Evolutionary conservation across 2,797 vertebrate species (phyloP).

Genomic region (Rhyacichthys aspro): DNA sequence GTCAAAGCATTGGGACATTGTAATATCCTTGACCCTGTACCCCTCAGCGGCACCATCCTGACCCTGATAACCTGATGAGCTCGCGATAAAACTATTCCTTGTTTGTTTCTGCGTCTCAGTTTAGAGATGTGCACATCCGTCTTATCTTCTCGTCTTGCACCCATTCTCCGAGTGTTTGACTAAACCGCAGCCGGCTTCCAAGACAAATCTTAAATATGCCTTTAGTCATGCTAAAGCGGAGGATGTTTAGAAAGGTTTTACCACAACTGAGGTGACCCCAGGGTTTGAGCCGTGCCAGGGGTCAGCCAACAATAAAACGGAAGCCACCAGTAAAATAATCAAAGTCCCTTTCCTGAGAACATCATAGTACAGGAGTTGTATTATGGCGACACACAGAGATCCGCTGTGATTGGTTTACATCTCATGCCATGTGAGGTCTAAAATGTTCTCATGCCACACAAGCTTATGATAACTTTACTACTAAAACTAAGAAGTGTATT

Average conservation of each 20-base stretch:
- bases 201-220: slow-evolving; percentile 68
- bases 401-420: slow-evolving; percentile 17
- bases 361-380: slow-evolving; percentile 52
- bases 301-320: slow-evolving; percentile 78
- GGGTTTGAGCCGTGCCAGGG: slow-evolving; percentile 59
- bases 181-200: slow-evolving; percentile 47
- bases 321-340: slow-evolving; percentile 81
- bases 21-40: slow-evolving; percentile 32
- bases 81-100: slow-evolving; percentile 61
- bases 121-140: slow-evolving; percentile 71
- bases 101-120: slow-evolving; percentile 60
- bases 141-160: slow-evolving; percentile 54
- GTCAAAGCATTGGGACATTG: slow-evolving; percentile 35
- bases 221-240: slow-evolving; percentile 69
- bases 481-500: not conserved
- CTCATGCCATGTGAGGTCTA: not conserved
- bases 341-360: slow-evolving; percentile 79
- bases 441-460: not conserved
- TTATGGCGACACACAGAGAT: slow-evolving; percentile 19
- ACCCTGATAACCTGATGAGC: slow-evolving; percentile 42
- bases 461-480: not conserved
- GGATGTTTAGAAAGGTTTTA: slow-evolving; percentile 74
- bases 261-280: slow-evolving; percentile 66
- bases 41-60: slow-evolving; percentile 41
- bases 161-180: slow-evolving; percentile 56